phyloP scores from a whole-genome alignment of 2,888 invertebrate genomes.

The Sepioteuthis lessoniana region DNA sequence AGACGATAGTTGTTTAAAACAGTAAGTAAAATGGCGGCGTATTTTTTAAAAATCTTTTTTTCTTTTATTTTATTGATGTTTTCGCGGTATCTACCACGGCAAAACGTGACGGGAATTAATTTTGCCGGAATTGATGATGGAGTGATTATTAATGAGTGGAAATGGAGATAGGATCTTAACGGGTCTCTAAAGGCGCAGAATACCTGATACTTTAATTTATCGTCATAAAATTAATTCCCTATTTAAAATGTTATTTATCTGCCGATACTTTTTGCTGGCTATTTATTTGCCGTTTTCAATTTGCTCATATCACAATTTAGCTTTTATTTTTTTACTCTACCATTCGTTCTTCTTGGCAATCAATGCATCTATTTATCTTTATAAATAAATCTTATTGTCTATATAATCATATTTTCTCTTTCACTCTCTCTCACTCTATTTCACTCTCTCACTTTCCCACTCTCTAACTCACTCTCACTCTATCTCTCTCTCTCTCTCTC shows the following conservation, averaged over 20 bases:
- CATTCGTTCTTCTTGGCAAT: too few species aligned
- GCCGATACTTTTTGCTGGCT: background rate
- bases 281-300: too few species aligned
- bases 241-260: constrained; percentile 5
- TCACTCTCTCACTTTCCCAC: too few species aligned
- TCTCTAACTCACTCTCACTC: too few species aligned
- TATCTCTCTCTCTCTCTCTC: too few species aligned
- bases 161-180: background rate
- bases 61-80: background rate
- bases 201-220: background rate
- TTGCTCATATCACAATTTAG: too few species aligned
- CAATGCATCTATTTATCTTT: too few species aligned
- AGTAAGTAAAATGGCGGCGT: background rate
- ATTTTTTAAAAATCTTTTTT: background rate
- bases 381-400: too few species aligned
- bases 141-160: background rate
- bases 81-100: background rate
- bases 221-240: background rate
- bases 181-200: background rate
- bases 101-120: background rate
- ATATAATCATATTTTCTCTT: too few species aligned
- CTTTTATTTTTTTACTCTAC: too few species aligned
- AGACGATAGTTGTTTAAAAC: background rate
- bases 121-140: background rate
- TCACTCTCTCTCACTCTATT: too few species aligned